Percentiles rank a stretch among this genome's conserved stretches.
Evolutionary conservation across 2,797 vertebrate genomes (phyloP).

Genomic region (Amazonetta brasiliensis): DNA sequence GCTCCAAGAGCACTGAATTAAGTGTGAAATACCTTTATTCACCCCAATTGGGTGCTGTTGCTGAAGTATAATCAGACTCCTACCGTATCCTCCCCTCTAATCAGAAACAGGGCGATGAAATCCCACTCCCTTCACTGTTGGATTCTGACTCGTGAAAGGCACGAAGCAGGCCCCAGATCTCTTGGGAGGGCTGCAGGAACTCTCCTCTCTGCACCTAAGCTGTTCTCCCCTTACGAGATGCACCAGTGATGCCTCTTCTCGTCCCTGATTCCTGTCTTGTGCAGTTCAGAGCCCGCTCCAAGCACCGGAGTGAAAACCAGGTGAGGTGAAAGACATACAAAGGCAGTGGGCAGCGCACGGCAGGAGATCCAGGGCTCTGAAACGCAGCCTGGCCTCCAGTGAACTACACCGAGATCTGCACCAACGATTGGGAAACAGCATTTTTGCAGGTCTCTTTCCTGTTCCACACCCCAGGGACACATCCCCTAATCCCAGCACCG

Average conservation of each 20-base stretch:
- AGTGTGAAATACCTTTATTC: background rate
- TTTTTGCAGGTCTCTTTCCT: background rate
- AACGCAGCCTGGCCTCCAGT: accelerated
- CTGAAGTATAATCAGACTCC: background rate
- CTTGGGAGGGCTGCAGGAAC: background rate
- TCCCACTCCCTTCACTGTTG: background rate
- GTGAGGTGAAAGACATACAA: background rate
- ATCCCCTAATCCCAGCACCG: accelerated
- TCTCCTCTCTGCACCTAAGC: background rate
- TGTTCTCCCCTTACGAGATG: background rate
- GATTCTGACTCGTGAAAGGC: background rate
- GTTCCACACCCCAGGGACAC: background rate
- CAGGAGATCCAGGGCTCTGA: background rate
- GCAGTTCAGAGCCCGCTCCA: accelerated
- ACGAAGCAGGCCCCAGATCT: background rate
- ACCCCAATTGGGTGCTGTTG: background rate
- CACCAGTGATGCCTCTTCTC: background rate
- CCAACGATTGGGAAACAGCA: background rate
- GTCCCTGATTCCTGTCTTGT: background rate
- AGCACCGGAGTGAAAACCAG: accelerated
- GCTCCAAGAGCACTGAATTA: background rate
- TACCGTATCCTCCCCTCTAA: background rate
- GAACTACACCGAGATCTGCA: background rate
- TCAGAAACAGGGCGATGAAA: conserved; percentile 13
- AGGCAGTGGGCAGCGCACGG: background rate